phyloP scores from a whole-genome alignment of 2,888 invertebrate genomes.

The Melanchra persicariae region DNA sequence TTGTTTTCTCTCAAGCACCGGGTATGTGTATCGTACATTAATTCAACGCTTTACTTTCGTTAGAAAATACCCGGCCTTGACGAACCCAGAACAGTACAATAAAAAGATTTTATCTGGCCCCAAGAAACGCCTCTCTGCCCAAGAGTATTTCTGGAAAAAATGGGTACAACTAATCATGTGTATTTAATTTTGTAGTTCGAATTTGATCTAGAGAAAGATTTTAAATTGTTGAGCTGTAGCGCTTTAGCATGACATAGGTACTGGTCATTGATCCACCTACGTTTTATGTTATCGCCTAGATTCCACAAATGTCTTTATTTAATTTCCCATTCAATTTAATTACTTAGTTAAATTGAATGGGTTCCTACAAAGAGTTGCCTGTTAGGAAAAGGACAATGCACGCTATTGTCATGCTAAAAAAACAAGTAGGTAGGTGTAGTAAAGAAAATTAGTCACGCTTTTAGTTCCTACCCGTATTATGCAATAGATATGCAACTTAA shows the following conservation, averaged over 20 bases:
- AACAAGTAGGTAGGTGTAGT: no score
- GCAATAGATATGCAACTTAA: slow-evolving; percentile 14
- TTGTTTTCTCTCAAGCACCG: background rate
- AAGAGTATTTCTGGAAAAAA: slow-evolving; percentile 88
- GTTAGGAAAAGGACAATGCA: background rate
- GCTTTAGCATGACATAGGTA: background rate
- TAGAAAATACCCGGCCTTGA: slow-evolving; percentile 82
- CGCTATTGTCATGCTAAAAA: background rate
- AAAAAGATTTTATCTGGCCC: slow-evolving; percentile 79
- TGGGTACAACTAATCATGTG: slow-evolving; percentile 78
- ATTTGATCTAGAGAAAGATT: background rate
- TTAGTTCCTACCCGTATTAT: background rate
- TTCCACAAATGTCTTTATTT: background rate
- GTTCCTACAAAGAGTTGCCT: background rate
- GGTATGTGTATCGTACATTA: slow-evolving; percentile 8
- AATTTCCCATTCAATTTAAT: no score
- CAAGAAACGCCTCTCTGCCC: slow-evolving; percentile 84
- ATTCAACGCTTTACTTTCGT: slow-evolving; percentile 45
- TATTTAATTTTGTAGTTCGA: slow-evolving; percentile 18
- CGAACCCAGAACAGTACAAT: slow-evolving; percentile 77
- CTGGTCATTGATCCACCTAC: background rate
- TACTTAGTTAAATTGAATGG: background rate
- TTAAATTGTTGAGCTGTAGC: background rate
- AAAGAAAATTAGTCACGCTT: slow-evolving; percentile 20
- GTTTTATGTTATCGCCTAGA: background rate